Evolutionary conservation across 2,113 vertebrate species (phyloP).

Genomic region (Platysteira castanea): DNA sequence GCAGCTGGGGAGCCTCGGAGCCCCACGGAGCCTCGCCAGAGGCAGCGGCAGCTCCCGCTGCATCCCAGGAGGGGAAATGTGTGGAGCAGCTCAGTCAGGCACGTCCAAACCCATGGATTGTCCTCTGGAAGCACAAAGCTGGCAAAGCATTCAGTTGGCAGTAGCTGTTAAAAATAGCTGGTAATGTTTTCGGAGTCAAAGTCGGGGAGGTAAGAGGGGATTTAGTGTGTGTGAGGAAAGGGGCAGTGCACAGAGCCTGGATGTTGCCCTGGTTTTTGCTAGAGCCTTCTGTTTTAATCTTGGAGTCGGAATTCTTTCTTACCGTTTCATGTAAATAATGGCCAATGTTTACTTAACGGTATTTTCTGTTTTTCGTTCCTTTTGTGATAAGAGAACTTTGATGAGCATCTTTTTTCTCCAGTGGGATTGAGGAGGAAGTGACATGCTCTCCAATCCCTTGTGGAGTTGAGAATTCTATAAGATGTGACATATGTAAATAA

Average conservation of each 20-base stretch:
- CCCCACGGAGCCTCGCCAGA: not conserved
- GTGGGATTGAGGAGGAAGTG: too few relatives aligned
- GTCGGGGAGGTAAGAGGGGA: not conserved
- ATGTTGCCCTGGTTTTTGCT: too few relatives aligned
- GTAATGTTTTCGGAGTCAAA: not conserved
- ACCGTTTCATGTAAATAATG: too few relatives aligned
- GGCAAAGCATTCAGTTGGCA: not conserved
- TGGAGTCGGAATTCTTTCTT: too few relatives aligned
- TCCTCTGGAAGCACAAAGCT: not conserved
- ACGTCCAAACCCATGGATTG: fast-evolving
- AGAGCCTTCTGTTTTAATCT: too few relatives aligned
- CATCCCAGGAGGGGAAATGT: not conserved
- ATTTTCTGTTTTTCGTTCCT: too few relatives aligned
- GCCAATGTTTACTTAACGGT: too few relatives aligned
- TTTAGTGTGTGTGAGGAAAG: not conserved
- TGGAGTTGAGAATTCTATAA: too few relatives aligned
- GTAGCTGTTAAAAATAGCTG: not conserved
- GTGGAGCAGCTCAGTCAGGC: not conserved
- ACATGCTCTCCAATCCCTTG: too few relatives aligned
- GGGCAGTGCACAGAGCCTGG: not conserved
- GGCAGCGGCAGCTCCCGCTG: not conserved
- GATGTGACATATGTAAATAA: too few relatives aligned
- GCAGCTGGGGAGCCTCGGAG: not conserved
- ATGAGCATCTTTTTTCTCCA: too few relatives aligned
- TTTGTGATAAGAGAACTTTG: too few relatives aligned